These are phyloP conservation scores for Tetragonula carbonaria DNA, from an alignment of 2,888 invertebrate genomes.

Conservation along the genomic window DNA sequence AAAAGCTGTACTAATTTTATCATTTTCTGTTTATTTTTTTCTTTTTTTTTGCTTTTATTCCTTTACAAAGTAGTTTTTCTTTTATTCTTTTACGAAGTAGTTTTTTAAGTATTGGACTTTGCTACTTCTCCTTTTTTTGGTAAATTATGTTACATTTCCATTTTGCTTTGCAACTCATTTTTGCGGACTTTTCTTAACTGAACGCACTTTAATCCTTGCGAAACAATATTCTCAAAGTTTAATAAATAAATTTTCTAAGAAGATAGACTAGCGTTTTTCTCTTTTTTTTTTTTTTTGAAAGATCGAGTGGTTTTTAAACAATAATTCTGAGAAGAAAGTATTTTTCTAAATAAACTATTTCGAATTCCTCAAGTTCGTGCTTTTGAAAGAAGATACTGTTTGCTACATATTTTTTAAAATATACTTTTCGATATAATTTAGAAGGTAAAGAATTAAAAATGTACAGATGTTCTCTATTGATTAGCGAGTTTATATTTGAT, in stretches of 20 bases:
- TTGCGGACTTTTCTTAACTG: neutral
- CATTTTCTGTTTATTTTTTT: neutral
- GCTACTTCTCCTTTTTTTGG: slow-evolving; percentile 16
- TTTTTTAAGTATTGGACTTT: neutral
- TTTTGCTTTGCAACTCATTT: neutral
- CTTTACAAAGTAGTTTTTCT: slow-evolving; percentile 8
- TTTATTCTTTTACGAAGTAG: slow-evolving; percentile 2
- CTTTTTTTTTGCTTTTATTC: neutral
- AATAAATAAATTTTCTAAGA: neutral
- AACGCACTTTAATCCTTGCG: slow-evolving; percentile 21
- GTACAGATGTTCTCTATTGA: neutral
- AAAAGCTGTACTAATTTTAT: slow-evolving; percentile 13
- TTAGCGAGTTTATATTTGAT: slow-evolving; percentile 32
- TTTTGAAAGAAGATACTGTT: neutral
- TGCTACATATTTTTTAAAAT: neutral
- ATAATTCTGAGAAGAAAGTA: neutral
- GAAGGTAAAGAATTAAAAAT: slow-evolving; percentile 24
- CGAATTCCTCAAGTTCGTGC: neutral
- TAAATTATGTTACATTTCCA: slow-evolving; percentile 37
- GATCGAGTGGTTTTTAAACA: neutral
- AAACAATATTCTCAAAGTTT: neutral
- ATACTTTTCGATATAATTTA: neutral
- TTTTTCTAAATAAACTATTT: neutral
- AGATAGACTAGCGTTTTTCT: neutral
- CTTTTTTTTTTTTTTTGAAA: neutral